Conservation (phyloP, 1,140 invertebrate genomes). For the Sycophaga agraensis region DNA sequence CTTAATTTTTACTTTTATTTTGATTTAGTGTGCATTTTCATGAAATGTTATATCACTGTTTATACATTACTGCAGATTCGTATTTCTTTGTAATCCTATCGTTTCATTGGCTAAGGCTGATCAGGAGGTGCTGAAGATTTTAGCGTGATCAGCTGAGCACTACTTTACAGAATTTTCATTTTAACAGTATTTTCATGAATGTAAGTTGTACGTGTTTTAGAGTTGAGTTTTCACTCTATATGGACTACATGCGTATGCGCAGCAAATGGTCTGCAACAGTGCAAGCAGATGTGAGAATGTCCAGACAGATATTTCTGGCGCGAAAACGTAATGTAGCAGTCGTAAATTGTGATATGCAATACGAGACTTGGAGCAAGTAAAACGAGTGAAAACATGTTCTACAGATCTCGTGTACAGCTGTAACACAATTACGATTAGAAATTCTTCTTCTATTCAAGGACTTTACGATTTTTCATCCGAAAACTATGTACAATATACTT, state of each 20-base stretch:
- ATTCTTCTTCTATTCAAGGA: not conserved
- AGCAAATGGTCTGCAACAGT: too few relatives aligned
- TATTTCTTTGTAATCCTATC: not conserved
- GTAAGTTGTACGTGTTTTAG: not conserved
- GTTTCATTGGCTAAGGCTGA: too few relatives aligned
- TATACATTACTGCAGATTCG: not conserved
- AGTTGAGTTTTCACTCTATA: not conserved
- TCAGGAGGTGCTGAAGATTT: too few relatives aligned
- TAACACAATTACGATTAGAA: not conserved
- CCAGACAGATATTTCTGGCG: slow-evolving; percentile 68
- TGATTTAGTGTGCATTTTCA: too few relatives aligned
- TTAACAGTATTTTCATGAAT: not conserved
- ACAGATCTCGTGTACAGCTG: not conserved
- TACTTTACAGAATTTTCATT: too few relatives aligned
- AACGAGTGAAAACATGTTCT: slow-evolving; percentile 66
- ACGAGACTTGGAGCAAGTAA: too few relatives aligned
- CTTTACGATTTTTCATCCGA: not conserved
- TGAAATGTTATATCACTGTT: too few relatives aligned
- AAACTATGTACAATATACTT: slow-evolving; percentile 11
- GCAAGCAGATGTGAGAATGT: not conserved
- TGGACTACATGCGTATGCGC: not conserved
- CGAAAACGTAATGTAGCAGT: slow-evolving; percentile 74
- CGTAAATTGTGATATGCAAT: too few relatives aligned
- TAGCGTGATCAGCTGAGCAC: too few relatives aligned
- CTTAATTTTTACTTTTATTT: too few relatives aligned